These are phyloP conservation scores for Halictus quadricinctus DNA, from an alignment of 2,888 invertebrate species.

Conservation along the genomic window DNA sequence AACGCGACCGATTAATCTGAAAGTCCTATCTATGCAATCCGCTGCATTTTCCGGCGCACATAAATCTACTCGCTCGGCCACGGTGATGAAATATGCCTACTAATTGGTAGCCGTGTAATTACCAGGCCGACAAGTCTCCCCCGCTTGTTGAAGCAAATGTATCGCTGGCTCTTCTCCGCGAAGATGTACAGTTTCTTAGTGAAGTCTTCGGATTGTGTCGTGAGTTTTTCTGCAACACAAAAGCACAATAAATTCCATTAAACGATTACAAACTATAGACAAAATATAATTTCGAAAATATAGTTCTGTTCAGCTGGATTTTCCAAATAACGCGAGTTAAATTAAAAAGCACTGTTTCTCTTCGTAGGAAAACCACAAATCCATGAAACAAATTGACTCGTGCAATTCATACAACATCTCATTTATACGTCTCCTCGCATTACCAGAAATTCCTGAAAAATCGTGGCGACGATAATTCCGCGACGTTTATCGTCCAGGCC, in stretches of 20 bases:
- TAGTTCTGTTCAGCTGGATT: neutral
- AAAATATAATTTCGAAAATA: no score
- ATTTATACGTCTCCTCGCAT: no score
- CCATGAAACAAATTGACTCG: no score
- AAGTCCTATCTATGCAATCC: constrained; percentile 37
- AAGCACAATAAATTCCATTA: constrained; percentile 24
- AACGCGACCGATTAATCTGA: constrained; percentile 42
- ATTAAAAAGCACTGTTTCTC: no score
- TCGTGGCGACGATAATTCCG: no score
- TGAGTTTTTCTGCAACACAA: constrained; percentile 86
- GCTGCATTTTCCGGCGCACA: constrained; percentile 33
- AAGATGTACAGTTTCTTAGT: constrained; percentile 86
- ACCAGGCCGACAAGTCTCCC: constrained; percentile 89
- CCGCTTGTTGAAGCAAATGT: constrained; percentile 89
- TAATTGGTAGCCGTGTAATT: constrained; percentile 69
- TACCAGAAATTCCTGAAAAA: no score
- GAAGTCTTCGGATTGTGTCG: constrained; percentile 86
- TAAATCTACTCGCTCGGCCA: constrained; percentile 47
- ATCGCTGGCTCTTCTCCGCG: constrained; percentile 89
- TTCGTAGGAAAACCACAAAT: no score
- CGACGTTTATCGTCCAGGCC: no score
- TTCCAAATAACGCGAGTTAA: neutral
- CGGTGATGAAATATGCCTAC: constrained; percentile 55
- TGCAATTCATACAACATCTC: no score
- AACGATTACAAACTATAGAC: no score